Evolutionary conservation across 2,888 invertebrate species (phyloP).

Genomic region (Acrobasis consociella): DNA sequence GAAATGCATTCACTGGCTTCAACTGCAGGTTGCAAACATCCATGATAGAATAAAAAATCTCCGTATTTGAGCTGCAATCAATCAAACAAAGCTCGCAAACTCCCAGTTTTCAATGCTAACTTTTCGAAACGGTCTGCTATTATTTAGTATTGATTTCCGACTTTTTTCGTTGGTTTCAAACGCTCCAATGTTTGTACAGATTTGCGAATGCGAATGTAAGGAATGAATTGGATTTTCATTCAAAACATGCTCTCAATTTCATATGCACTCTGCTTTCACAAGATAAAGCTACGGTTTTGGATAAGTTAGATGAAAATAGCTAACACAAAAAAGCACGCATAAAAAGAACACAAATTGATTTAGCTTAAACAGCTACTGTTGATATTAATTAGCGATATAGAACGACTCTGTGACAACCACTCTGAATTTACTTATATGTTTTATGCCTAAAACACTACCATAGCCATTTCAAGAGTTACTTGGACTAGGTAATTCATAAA

Average conservation of each 20-base stretch:
- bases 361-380: too few species aligned
- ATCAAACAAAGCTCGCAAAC: slow-evolving; percentile 71
- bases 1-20: not conserved
- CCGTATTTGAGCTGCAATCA: slow-evolving; percentile 76
- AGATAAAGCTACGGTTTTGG: not conserved
- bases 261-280: slow-evolving; percentile 4
- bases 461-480: too few species aligned
- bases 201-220: slow-evolving; percentile 58
- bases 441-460: too few species aligned
- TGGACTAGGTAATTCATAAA: too few species aligned
- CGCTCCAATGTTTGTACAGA: slow-evolving; percentile 60
- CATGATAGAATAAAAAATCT: slow-evolving; percentile 66
- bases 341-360: too few species aligned
- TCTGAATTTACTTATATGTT: too few species aligned
- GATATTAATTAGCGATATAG: too few species aligned
- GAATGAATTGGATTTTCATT: slow-evolving; percentile 57
- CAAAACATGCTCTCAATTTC: slow-evolving; percentile 32
- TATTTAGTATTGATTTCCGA: slow-evolving; percentile 74
- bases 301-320: too few species aligned
- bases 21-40: slow-evolving; percentile 47
- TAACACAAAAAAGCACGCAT: too few species aligned
- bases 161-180: slow-evolving; percentile 62
- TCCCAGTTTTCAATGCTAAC: slow-evolving; percentile 66
- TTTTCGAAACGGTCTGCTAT: slow-evolving; percentile 62
- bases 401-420: too few species aligned